Base-by-base conservation (phyloP, 2,113 vertebrate species). In the Podiceps cristatus region DNA sequence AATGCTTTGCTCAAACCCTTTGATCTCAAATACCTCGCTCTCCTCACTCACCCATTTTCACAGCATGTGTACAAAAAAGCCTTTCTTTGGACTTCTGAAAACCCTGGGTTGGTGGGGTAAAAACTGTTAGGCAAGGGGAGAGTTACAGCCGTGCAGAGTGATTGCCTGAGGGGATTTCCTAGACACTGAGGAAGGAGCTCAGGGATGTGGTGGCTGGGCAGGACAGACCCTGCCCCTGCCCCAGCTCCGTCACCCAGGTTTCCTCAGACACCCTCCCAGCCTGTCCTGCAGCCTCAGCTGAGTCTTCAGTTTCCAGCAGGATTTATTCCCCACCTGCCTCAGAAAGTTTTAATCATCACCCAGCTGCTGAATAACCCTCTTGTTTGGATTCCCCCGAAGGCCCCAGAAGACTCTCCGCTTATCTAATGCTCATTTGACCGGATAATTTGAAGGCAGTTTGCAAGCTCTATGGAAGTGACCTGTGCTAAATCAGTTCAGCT, bases 331-430 rank as follows among this genome's bases (percentile, higher is more conserved):
- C 86, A 90, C 64, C 76, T 64, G 79, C 91, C 58, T 89, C 91
- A 79, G 83, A 88, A 94, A 79, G 72, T 83, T 93, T 93, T 74
- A 93, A 55, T 96, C 76, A 94, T 97, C 90, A 79, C 71, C 52
- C 79, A 85, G 95, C 86, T 95, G 88, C 88, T 95, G 94, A 94
- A 94, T 88, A 86, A 82, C 78, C 33, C 91, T 86, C 87, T 96
- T 93, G 94, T 94, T 49, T 90, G 64, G 88, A 74, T 96, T 96
- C 49, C 93, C 72, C 92, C 2, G 19, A 64, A 95, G 94, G 95
- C 94, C 60, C 76, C 7, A 18, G 82, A 85, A 59, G 79, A 58
- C 73, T 67, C 49, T 92, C 58, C 90, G 94, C 95, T 97, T 96
- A 96, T 91, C 96, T 90, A 86, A 88, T 2, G 0, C 93, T 96